Base-by-base conservation (phyloP, 1,140 invertebrate species). In the Drosophila guanche region DNA sequence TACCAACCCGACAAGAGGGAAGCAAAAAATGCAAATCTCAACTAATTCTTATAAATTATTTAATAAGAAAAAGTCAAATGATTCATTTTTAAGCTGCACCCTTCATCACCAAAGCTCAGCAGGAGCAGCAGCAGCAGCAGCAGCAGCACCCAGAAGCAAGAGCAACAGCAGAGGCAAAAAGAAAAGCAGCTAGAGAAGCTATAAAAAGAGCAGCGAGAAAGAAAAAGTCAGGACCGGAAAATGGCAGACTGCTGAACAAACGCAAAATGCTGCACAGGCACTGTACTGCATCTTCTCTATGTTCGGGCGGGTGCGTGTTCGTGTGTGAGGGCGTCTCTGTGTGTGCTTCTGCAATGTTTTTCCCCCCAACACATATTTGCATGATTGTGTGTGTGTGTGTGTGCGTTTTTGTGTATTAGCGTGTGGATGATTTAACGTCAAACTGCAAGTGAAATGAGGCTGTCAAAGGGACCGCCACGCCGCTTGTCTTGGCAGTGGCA, bases 21-120 rank as follows among this genome's bases (percentile, higher is more conserved):
- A 61, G 72, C 46, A 86, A 86, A 79, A 83, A 88, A 88, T 88
- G 83, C 83, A 88, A 88, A 88, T 88, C 83, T 88, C 83, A 83
- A 86, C 83, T 88, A 88, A 88, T 88, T 88, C 83, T 88, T 88
- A 88, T 88, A 88, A 88, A 88, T 88, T 88, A 88, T 88, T 88
- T 83, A 88, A 88, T 88, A 88, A 83, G 83, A 88, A 88, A 88
- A 88, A 88, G 83, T 88, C 75, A 88, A 88, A 88, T 88, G 83
- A 88, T 88, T 88, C 83, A 88, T 88, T 88, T 88, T 88, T 88
- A 88, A 88, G 83, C 83, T 88, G 70, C 83, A 72, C 78, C 83
- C 83, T 86, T 86, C 83, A 88, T 88, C 83, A 86, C 70, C 77
- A 88, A 86, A 88, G 83, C 83, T 81, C 78, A 79, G 83, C 75